Percentiles rank a stretch among this genome's conserved stretches.
These are phyloP conservation scores for Gambelia wislizenii DNA, from an alignment of 2,797 vertebrate genomes.

Conservation along the genomic window DNA sequence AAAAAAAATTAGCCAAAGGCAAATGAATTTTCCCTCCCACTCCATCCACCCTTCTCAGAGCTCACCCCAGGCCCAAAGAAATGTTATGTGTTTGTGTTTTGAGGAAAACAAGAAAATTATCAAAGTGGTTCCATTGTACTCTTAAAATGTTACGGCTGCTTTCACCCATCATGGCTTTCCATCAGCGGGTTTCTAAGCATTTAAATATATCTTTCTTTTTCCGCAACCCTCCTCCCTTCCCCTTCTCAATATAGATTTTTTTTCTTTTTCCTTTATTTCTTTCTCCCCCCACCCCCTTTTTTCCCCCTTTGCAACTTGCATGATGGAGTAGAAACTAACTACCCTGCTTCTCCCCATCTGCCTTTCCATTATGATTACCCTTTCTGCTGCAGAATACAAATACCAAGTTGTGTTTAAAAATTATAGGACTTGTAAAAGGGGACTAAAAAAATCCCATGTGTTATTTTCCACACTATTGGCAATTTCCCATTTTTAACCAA, in stretches of 20 bases:
- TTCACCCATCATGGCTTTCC: constrained; percentile 5
- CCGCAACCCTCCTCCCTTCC: constrained; percentile 16
- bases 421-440: constrained; percentile 63
- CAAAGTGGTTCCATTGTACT: background rate
- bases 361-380: constrained; percentile 38
- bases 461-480: constrained; percentile 63
- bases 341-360: background rate
- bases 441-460: constrained; percentile 6
- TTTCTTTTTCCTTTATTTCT: background rate
- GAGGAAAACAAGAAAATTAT: background rate
- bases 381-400: constrained; percentile 50
- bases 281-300: too few species aligned
- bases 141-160: constrained; percentile 6
- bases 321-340: constrained; percentile 5
- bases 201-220: constrained; percentile 6
- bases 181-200: background rate
- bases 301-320: background rate
- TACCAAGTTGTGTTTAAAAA: constrained; percentile 59
- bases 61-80: background rate
- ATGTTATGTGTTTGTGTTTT: background rate
- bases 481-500: constrained; percentile 62
- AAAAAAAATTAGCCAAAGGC: background rate
- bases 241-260: background rate
- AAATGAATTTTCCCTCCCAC: too few species aligned
- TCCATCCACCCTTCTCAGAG: too few species aligned